Evolutionary conservation across 2,888 invertebrate genomes (phyloP).

Genomic region (Furcula furcula): DNA sequence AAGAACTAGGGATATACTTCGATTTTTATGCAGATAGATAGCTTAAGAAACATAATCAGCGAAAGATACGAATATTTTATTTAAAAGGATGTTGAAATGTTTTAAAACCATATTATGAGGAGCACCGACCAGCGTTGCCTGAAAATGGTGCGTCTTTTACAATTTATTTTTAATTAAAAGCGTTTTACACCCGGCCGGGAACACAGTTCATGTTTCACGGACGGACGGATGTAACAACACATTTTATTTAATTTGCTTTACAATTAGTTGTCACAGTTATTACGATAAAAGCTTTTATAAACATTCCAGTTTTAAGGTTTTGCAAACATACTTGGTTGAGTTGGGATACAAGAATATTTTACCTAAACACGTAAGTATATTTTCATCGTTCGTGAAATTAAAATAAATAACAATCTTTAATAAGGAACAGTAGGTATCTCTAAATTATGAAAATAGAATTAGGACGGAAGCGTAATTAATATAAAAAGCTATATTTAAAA

Average conservation of each 20-base stretch:
- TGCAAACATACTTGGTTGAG: too few species aligned
- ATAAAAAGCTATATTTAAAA: conserved; percentile 22
- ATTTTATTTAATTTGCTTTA: conserved; percentile 34
- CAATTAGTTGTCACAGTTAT: conserved; percentile 18
- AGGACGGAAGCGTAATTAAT: conserved; percentile 54
- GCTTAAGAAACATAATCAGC: background rate
- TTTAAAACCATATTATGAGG: conserved; percentile 5
- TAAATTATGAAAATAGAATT: conserved; percentile 23
- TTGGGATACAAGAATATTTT: too few species aligned
- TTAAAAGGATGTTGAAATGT: conserved; percentile 3
- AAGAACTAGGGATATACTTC: background rate
- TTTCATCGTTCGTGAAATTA: too few species aligned
- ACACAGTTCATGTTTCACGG: conserved; percentile 45
- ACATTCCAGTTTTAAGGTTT: background rate
- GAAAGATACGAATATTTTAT: conserved; percentile 1
- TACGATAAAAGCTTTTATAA: conserved; percentile 10
- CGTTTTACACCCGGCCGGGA: conserved; percentile 27
- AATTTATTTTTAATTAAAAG: conserved; percentile 34
- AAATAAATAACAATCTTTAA: too few species aligned
- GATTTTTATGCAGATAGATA: too few species aligned
- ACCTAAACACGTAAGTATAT: too few species aligned
- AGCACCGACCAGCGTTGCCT: conserved; percentile 11
- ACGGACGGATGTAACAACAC: conserved; percentile 55
- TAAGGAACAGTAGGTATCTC: too few species aligned
- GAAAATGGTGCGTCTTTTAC: conserved; percentile 19